A percentile compares a stretch with the other conserved stretches of the same genome.
phyloP scores from a whole-genome alignment of 2,113 vertebrate genomes.

The Hydropotes inermis region DNA sequence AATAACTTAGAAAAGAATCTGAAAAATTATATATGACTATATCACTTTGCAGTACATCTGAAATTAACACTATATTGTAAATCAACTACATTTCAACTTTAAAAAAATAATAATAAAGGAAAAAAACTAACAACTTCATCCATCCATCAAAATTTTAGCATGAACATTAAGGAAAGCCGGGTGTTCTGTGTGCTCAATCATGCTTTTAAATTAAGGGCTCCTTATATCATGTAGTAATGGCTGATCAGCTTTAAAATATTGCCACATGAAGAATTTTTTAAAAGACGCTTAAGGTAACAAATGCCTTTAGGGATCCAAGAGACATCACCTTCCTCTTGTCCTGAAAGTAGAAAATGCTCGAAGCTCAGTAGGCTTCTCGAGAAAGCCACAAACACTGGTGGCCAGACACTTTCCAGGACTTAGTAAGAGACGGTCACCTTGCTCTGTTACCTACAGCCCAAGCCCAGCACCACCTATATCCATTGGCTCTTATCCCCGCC shows the following conservation, averaged over 20 bases:
- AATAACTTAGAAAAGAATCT: not conserved
- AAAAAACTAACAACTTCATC: not conserved
- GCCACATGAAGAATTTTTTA: not conserved
- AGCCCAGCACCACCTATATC: not conserved
- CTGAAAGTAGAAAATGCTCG: not conserved
- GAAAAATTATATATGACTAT: not conserved
- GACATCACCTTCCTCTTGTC: not conserved
- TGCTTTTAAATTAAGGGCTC: not conserved
- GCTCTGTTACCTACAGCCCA: not conserved
- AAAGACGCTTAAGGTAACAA: not conserved
- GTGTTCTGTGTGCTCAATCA: not conserved
- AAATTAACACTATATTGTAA: not conserved
- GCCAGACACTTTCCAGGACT: not conserved
- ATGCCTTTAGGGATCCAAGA: not conserved
- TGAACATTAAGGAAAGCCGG: not conserved
- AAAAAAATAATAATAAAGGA: not conserved
- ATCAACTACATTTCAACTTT: not conserved
- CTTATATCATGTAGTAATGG: not conserved
- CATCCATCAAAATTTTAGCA: not conserved
- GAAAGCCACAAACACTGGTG: not conserved
- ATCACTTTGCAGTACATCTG: not conserved
- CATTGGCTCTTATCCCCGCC: fast-evolving
- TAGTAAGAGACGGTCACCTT: not conserved
- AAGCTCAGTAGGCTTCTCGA: not conserved
- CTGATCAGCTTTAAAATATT: not conserved